phyloP scores from a whole-genome alignment of 1,140 invertebrate species.

The Ditylenchus dipsaci region DNA sequence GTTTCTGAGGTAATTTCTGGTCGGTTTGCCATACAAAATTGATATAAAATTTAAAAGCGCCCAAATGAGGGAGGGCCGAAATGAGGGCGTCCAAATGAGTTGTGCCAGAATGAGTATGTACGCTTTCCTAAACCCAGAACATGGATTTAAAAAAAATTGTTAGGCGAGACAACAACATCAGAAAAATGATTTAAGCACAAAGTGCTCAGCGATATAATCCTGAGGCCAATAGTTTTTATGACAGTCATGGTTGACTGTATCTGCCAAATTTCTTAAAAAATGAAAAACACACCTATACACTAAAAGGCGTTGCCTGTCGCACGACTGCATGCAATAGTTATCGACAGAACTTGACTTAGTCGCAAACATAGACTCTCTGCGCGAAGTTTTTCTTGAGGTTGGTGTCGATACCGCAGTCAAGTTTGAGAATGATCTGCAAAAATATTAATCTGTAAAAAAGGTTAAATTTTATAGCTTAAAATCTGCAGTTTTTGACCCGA shows the following conservation, averaged over 20 bases:
- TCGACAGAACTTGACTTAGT: neutral
- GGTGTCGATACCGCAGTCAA: neutral
- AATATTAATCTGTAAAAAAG: too few species aligned
- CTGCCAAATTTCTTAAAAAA: neutral
- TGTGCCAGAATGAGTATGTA: too few species aligned
- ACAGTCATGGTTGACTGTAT: neutral
- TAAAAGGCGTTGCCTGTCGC: neutral
- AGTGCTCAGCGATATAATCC: neutral
- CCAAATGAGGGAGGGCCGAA: too few species aligned
- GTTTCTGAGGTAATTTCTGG: too few species aligned
- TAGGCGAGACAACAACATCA: neutral
- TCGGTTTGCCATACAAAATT: too few species aligned
- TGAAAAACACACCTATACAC: neutral
- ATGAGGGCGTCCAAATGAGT: too few species aligned
- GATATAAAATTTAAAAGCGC: too few species aligned
- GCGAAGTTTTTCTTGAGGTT: neutral
- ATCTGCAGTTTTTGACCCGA: too few species aligned
- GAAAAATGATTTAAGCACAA: neutral
- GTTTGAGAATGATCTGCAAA: neutral
- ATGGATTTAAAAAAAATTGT: too few species aligned
- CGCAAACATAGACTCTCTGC: neutral
- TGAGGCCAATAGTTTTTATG: neutral
- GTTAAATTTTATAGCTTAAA: too few species aligned
- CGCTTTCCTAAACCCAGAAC: too few species aligned
- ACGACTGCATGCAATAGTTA: neutral